Base-by-base conservation (phyloP, 2,113 vertebrate genomes). In the Cryptomyrus ogoouensis region DNA sequence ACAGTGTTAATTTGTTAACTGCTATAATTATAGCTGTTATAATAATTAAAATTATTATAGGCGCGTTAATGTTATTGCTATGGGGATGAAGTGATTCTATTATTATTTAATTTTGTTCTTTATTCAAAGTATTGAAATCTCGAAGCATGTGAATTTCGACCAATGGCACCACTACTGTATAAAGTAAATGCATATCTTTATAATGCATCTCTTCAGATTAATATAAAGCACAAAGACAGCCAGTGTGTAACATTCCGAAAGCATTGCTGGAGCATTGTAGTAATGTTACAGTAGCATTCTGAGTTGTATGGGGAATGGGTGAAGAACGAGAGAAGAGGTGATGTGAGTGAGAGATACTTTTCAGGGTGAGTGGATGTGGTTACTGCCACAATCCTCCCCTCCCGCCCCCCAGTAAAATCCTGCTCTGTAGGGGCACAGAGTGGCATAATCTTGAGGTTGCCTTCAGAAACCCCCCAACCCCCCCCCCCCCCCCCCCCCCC, bases 1-100 rank as follows among this genome's bases (percentile, higher is more conserved):
- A 90, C 92, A 92, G 92, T 93, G 89, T 94, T 92, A 88, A 42
- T 91, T 80, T 89, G 58, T 83, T 87, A 42, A 89, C 52, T 92
- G 90, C 89, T 90, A 89, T 91, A 87, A 88, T 90, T 83, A 91
- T 56, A 52, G 58, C 74, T 62, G 89, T 87, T 87, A 87, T 58
- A 88, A 39, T 44, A 88, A n/a, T n/a, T 42, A 84, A 89, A 66
- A 70, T 88, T 44, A 77, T 31, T 89, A 62, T 88, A 58, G 85
- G 2, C 24, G 27, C 74, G 88, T 88, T 91, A 88, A 15, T 86
- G 89, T 88, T 91, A 88, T 88, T 91, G 24, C 90, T 84, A 52
- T 90, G 90, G 77, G 89, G 44, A 35, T 90, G 49, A 90, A 44
- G 83, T 74, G 44, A 47, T 86, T 88, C n/a, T 7, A 46, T 80